Evolutionary conservation across 2,888 invertebrate genomes (phyloP).

Genomic region (Caenorhabditis zanzibari): DNA sequence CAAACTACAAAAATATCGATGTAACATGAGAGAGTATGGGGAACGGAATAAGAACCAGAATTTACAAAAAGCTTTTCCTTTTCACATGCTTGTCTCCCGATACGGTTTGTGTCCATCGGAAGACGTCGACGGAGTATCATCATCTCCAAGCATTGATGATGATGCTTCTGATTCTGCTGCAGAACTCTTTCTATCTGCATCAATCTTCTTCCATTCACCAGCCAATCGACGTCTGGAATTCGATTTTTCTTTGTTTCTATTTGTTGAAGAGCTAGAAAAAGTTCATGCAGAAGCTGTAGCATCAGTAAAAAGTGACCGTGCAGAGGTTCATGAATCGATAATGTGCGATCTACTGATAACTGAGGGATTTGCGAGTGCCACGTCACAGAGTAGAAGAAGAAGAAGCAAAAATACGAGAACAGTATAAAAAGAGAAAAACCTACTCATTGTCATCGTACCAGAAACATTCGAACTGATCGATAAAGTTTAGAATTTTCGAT

Average conservation of each 20-base stretch:
- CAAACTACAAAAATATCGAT: slow-evolving; percentile 57
- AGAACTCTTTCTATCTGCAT: slow-evolving; percentile 62
- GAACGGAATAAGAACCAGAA: not conserved
- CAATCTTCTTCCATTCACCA: slow-evolving; percentile 70
- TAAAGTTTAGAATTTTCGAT: slow-evolving; percentile 75
- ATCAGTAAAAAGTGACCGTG: slow-evolving; percentile 7
- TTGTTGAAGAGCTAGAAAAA: not conserved
- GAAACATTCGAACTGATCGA: slow-evolving; percentile 72
- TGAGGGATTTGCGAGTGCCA: slow-evolving; percentile 41
- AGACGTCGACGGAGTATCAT: slow-evolving; percentile 63
- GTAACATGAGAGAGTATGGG: slow-evolving; percentile 5
- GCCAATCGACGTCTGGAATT: slow-evolving; percentile 68
- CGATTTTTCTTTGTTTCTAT: not conserved
- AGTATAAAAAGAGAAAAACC: slow-evolving; percentile 37
- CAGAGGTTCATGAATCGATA: slow-evolving; percentile 8
- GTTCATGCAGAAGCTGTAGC: slow-evolving; percentile 30
- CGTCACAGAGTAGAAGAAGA: slow-evolving; percentile 23
- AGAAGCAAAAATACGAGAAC: not conserved
- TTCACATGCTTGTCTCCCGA: slow-evolving; percentile 65
- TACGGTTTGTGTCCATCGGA: slow-evolving; percentile 63
- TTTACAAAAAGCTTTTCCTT: not conserved
- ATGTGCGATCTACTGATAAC: slow-evolving; percentile 44
- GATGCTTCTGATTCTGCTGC: slow-evolving; percentile 63
- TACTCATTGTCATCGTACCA: slow-evolving; percentile 74
- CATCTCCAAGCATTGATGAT: slow-evolving; percentile 56